phyloP scores from a whole-genome alignment of 2,113 vertebrate species.

The Dermatemys mawii region DNA sequence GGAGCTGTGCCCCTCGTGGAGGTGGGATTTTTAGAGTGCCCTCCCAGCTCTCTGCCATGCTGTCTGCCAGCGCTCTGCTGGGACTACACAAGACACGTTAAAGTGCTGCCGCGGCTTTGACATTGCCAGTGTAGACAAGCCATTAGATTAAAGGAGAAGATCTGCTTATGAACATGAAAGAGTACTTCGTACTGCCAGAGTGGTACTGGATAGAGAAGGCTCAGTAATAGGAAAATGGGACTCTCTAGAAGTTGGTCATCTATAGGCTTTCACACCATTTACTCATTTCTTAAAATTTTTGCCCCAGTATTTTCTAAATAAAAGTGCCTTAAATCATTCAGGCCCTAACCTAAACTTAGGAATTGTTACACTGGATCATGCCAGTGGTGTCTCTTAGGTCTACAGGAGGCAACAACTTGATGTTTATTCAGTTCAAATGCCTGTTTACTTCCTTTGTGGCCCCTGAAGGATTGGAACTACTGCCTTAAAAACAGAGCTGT shows the following conservation, averaged over 20 bases:
- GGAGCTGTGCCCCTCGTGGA: too few relatives aligned
- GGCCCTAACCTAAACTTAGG: background rate
- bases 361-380: too few relatives aligned
- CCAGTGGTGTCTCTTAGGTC: background rate
- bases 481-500: background rate
- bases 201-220: background rate
- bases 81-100: too few relatives aligned
- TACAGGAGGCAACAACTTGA: background rate
- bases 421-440: background rate
- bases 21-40: too few relatives aligned
- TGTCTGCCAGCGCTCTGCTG: too few relatives aligned
- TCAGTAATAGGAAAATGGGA: background rate
- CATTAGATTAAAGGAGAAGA: background rate
- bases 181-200: fast-evolving
- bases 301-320: background rate
- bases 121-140: too few relatives aligned
- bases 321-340: background rate
- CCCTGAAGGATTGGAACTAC: background rate
- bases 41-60: too few relatives aligned
- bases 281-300: background rate
- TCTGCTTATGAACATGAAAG: background rate
- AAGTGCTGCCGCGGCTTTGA: too few relatives aligned
- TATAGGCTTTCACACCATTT: background rate
- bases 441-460: background rate
- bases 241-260: background rate